Conservation (phyloP, 2,888 invertebrate genomes). For the Trichopria drosophilae region DNA sequence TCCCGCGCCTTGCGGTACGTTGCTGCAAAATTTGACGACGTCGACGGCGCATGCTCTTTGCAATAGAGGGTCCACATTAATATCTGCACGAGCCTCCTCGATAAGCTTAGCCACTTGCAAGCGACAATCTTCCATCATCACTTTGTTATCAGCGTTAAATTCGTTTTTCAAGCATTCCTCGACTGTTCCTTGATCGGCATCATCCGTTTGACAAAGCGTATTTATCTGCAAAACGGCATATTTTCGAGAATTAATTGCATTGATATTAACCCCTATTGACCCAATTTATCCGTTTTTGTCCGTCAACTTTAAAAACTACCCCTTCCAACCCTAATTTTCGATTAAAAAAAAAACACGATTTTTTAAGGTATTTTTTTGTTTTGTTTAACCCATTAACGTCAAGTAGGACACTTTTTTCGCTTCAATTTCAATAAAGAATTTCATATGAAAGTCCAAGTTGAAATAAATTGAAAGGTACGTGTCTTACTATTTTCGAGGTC, state of each 20-base stretch:
- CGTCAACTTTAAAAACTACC: too few relatives aligned
- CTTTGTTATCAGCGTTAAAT: conserved; percentile 71
- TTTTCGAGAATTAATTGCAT: too few relatives aligned
- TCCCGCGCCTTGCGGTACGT: conserved; percentile 85
- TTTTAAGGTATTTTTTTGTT: too few relatives aligned
- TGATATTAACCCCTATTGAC: not conserved
- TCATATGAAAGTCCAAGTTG: too few relatives aligned
- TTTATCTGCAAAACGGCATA: conserved; percentile 60
- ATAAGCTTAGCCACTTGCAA: conserved; percentile 86
- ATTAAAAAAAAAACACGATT: too few relatives aligned
- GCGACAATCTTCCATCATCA: conserved; percentile 74
- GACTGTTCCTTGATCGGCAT: conserved; percentile 64
- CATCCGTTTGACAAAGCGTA: conserved; percentile 61
- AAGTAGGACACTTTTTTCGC: too few relatives aligned
- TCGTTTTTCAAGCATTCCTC: conserved; percentile 86
- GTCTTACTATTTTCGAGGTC: too few relatives aligned
- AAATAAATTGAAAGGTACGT: too few relatives aligned
- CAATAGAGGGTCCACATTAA: conserved; percentile 90
- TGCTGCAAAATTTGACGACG: conserved; percentile 76
- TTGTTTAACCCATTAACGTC: too few relatives aligned
- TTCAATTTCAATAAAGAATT: too few relatives aligned
- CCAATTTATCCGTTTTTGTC: too few relatives aligned
- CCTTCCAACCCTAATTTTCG: too few relatives aligned
- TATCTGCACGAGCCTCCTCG: conserved; percentile 88
- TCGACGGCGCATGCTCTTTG: conserved; percentile 88